Evolutionary conservation across 2,888 invertebrate genomes (phyloP), one percentile per base, ranked within the genome.

Genomic region (Dioctria rufipes): DNA sequence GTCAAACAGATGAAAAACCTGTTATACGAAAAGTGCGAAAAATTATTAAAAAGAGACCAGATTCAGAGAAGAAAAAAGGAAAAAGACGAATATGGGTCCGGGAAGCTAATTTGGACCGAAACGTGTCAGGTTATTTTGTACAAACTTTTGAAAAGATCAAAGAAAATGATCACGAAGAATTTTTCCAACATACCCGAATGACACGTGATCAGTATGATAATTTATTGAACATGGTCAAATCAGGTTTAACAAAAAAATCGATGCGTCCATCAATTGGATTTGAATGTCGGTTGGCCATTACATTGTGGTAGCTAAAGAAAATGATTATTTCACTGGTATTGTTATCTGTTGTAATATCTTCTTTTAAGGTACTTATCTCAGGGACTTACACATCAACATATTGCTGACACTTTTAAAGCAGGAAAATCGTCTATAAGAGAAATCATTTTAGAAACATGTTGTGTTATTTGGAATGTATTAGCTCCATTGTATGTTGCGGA

Each of bases 221-320:
- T 4, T 13, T 73, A 11, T 13, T 75, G 42, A 75, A 39, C n/a
- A 9, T 75, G 75, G 60, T 75, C 3, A 60, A 39, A 42, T 25
- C 58, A 11, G 58, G 58, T 60, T 54, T 75, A 5, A 75, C 75
- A 5, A 75, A 75, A 13, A 8, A 60, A 58, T 75, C 75, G 11
- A 54, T 60, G 5, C 11, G 73, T 6, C 13, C 49, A 73, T 42
- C 75, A 40, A 75, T 75, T 40, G 61, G 42, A 42, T 75, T 60
- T 43, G 77, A 77, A 60, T 77, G 77, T 40, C 58, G 77, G n/a
- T 40, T 77, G 61, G 77, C 77, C 5, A 42, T 75, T 13, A 75
- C 75, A 6, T 39, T 78, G 25, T 11, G 25, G 63, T 63, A 63
- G 25, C 5, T 6, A 37, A 63, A 39, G n/a, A 13, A n/a, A 11